Base-by-base conservation (phyloP, 2,113 vertebrate species). In the Planiliza haematocheilus region DNA sequence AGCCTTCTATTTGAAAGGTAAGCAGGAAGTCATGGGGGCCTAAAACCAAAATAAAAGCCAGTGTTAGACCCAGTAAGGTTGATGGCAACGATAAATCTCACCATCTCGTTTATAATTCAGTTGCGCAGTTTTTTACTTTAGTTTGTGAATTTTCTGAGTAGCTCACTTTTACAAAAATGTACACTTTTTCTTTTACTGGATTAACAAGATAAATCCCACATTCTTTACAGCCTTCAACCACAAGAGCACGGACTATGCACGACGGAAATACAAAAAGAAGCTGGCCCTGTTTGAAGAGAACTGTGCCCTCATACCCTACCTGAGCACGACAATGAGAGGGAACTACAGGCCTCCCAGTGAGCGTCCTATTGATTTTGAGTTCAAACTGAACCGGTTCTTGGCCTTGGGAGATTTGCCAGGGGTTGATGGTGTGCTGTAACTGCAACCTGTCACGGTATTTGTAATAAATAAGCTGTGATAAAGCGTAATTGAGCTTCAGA, bases 1-100 rank as follows among this genome's bases (percentile, higher is more conserved):
- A 38, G 95, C 95, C 8, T 93, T 94, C 79, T 96, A 99, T 86
- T 93, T 99, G 65, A 99, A 98, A 97, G 97, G 98, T 99, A 94
- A 67, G 69, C 13, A 43, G 14, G 16, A 56, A 45, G 14, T 45
- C 11, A n/a, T 7, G 2, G 7, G 14, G 60, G 2, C 10, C 11
- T 10, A 8, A 37, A 20, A 11, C 36, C 21, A 57, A 64, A 56
- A 37, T 17, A 10, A n/a, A 39, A 57, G 24, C 24, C 2, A 30
- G 5, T 30, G 24, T 30, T 30, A 30, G 24, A 30, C 24, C 24
- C 5, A 30, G 5, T 30, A 30, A 30, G 24, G 24, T 30, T 30
- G n/a, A n/a, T n/a, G n/a, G n/a, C n/a, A n/a, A n/a, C n/a, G n/a
- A n/a, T n/a, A n/a, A n/a, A n/a, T n/a, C n/a, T n/a, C n/a, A n/a